Conservation (phyloP, 2,888 invertebrate species). For the Polydrusus tereticollis region DNA sequence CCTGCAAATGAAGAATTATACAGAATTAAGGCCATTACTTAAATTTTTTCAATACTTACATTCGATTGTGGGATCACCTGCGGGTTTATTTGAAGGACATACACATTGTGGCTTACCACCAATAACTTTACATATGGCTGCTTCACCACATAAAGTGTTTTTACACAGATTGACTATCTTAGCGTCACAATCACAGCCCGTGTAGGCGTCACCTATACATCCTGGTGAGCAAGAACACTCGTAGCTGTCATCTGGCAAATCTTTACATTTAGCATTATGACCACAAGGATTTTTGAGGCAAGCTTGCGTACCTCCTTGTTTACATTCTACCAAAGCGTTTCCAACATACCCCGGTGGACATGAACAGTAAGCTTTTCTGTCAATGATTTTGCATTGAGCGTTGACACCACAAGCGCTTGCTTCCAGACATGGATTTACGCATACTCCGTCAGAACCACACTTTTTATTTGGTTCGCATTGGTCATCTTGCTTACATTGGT, state of each 20-base stretch:
- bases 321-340: conserved; percentile 78
- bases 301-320: conserved; percentile 77
- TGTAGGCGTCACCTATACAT: conserved; percentile 85
- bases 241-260: conserved; percentile 75
- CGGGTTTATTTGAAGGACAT: conserved; percentile 85
- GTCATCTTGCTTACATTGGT: conserved; percentile 81
- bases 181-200: conserved; percentile 80
- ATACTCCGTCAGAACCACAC: conserved; percentile 78
- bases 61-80: conserved; percentile 87
- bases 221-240: conserved; percentile 86
- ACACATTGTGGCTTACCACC: conserved; percentile 81
- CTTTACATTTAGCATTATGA: conserved; percentile 84
- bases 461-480: conserved; percentile 85
- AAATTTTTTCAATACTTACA: conserved; percentile 73
- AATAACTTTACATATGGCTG: conserved; percentile 83
- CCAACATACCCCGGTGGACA: conserved; percentile 83
- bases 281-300: conserved; percentile 89
- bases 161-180: conserved; percentile 80
- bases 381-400: conserved; percentile 85
- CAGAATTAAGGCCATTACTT: not conserved
- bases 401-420: conserved; percentile 84
- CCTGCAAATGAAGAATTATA: conserved; percentile 70
- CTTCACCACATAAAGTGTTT: conserved; percentile 83
- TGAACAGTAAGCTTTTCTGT: conserved; percentile 81
- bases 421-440: conserved; percentile 86